Evolutionary conservation across 2,797 vertebrate genomes (phyloP), one percentile per base, ranked within the genome.

Genomic region (Bufotes viridis): DNA sequence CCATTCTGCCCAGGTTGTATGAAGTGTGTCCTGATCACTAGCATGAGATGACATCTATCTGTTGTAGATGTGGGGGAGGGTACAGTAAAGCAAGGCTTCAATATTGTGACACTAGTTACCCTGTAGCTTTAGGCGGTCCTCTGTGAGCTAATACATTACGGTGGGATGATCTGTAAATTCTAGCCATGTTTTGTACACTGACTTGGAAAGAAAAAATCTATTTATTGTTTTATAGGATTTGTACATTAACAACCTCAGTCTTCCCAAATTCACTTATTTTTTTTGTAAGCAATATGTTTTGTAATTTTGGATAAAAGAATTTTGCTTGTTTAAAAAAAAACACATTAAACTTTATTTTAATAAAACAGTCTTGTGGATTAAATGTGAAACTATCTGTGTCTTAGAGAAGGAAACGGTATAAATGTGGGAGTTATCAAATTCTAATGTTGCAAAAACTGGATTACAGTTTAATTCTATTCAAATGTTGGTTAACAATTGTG

Each of bases 241-340:
- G 11, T 55, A 55, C 53, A 53, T 8, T 7, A 75, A 75, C 49
- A 76, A 76, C 13, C 22, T 76, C 55, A 4, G 20, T 55, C 53
- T 24, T 78, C 49, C 12, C 12, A 55, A 53, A 53, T 12, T 78
- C 6, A 22, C 29, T 49, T 74, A 26, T 29, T 8, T 34, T 34
- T 78, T 55, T 78, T 78, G 14, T 75, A 75, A 55, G 13, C 18
- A 76, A 78, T 8, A 55, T 78, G 24, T 78, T 78, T 78, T 78
- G 51, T 78, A 78, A 22, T 53, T 78, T 78, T 78, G 20, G 12
- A 51, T 53, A 76, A 51, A 12, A 51, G 0, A 7, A 13, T 49
- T 4, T 49, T 74, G 17, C 2, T 70, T 15, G 3, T 6, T 6
- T 17, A 70, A 72, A 76, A 57, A 79, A 18, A 61, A 61, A 61